Percentiles rank a stretch among this genome's conserved stretches.
Evolutionary conservation across 2,113 vertebrate species (phyloP).

Genomic region (Chaetura pelagica): DNA sequence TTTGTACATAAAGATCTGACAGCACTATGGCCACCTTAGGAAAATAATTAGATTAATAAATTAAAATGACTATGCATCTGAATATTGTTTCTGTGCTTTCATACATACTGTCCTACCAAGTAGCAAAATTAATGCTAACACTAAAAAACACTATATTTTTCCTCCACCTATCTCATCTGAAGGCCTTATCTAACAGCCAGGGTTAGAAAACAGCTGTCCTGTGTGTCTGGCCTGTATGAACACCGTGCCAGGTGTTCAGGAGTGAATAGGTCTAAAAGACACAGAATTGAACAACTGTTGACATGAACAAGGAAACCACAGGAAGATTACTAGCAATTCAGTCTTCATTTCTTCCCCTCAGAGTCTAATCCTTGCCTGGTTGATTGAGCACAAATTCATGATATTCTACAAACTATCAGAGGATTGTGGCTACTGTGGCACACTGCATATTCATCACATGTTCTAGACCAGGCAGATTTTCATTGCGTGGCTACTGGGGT

Average conservation of each 20-base stretch:
- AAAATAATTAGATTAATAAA: not conserved
- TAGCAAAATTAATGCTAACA: not conserved
- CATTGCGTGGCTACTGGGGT: not conserved
- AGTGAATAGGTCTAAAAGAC: not conserved
- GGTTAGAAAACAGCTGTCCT: not conserved
- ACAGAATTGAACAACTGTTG: not conserved
- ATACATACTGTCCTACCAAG: not conserved
- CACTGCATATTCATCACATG: fast-evolving
- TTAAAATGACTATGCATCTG: not conserved
- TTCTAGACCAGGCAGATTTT: not conserved
- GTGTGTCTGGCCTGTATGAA: not conserved
- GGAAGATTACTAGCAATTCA: not conserved
- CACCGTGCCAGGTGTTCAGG: not conserved
- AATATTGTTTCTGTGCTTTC: not conserved
- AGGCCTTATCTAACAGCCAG: not conserved
- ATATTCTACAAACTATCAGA: not conserved
- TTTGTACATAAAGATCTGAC: not conserved
- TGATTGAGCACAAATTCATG: not conserved
- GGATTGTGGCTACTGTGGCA: not conserved
- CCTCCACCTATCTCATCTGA: not conserved
- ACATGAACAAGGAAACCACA: not conserved
- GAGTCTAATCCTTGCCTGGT: not conserved
- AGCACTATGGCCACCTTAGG: not conserved
- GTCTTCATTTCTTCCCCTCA: not conserved
- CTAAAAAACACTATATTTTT: not conserved